Base-by-base conservation (phyloP, 2,888 invertebrate species). In the Tridacna gigas region DNA sequence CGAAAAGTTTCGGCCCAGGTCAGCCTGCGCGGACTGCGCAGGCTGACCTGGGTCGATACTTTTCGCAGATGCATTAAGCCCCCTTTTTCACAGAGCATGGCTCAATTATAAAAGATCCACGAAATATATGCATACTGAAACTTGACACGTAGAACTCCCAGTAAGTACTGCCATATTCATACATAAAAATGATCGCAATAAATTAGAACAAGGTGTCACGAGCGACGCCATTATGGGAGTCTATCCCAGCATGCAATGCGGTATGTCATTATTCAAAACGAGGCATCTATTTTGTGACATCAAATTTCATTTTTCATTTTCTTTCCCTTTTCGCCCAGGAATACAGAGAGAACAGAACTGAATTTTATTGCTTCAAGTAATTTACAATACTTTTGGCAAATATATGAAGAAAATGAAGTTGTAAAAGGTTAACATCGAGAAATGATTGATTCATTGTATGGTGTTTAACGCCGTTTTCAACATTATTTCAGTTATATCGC, bases 161-260 rank as follows among this genome's bases (percentile, higher is more conserved):
- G 71, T 22, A 22, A 47, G 71, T 4, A 48, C 2, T 25, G 51
- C 71, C 48, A 71, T 51, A 47, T 71, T 51, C 48, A 71, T 71
- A 71, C 22, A 65, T 71, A 73, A 65, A 74, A 77, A 77, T 56
- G 83, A 79, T 66, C 25, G 77, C 51, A 20, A 83, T 83, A 83
- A 83, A 83, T 83, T 83, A 83, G 83, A 74, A 37, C 65, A 45
- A 61, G 65, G 66, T 80, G 83, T 83, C 83, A 83, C 79, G 77
- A 77, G 74, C 73, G 77, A 77, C 83, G 83, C 83, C 83, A 80
- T 83, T 77, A 77, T 56, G 67, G 47, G 66, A 79, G 77, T 71
- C 61, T 51, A 77, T 77, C 83, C 79, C 83, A 83, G 83, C 83
- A 83, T 66, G 79, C 79, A 45, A 67, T 60, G 77, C 51, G 83